phyloP scores from a whole-genome alignment of 2,113 vertebrate species.

The Myiagra hebetior region DNA sequence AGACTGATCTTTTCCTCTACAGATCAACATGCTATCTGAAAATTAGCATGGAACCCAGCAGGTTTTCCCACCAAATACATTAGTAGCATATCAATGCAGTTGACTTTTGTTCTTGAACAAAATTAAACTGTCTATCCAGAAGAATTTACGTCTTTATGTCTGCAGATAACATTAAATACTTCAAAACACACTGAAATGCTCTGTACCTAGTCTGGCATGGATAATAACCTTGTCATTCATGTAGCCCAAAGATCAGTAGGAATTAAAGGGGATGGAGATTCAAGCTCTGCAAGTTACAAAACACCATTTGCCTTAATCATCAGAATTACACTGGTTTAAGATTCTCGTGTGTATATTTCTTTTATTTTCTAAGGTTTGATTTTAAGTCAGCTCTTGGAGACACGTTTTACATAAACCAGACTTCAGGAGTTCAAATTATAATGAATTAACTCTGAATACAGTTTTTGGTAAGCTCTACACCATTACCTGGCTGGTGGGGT shows the following conservation, averaged over 20 bases:
- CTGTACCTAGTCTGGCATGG: not conserved
- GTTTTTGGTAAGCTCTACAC: not conserved
- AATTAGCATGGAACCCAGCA: not conserved
- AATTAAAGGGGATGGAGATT: not conserved
- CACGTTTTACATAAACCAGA: not conserved
- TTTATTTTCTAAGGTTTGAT: not conserved
- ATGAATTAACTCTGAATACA: not conserved
- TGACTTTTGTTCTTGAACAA: not conserved
- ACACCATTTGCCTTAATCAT: not conserved
- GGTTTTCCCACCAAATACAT: not conserved
- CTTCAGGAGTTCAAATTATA: not conserved
- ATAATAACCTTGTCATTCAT: not conserved
- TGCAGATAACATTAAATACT: not conserved
- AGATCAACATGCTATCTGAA: not conserved
- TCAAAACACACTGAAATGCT: not conserved
- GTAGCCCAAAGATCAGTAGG: not conserved
- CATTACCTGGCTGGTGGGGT: not conserved
- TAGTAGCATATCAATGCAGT: not conserved
- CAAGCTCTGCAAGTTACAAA: not conserved
- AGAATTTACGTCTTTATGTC: not conserved
- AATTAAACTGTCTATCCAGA: not conserved
- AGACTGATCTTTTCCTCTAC: not conserved
- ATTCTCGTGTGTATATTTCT: not conserved
- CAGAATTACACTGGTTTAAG: not conserved
- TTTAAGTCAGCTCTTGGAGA: not conserved